Base-by-base conservation (phyloP, 2,797 vertebrate genomes). In the Apogon talboti region DNA sequence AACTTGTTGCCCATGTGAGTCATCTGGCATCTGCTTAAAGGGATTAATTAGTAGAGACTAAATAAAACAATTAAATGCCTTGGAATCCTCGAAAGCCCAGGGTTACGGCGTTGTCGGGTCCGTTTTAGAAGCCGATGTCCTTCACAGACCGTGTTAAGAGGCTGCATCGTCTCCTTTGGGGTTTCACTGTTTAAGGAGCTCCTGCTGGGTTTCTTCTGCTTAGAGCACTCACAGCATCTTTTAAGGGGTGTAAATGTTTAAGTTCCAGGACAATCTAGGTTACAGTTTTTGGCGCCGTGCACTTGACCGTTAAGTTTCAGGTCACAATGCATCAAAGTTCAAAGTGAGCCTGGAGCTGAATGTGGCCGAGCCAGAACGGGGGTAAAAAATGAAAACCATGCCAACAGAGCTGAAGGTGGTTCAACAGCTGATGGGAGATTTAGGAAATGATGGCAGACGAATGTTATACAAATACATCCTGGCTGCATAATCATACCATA, bases 191-290 rank as follows among this genome's bases (percentile, higher is more conserved):
- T 77, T 40, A 61, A 49, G 12, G 37, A 49, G 58, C 59, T 44
- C 53, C 43, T 16, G 73, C 19, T 67, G 56, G 37, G 59, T 40
- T 59, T 49, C 42, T 37, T 80, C n/a, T 3, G 15, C 55, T 70
- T 52, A 43, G 62, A 74, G 78, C 67, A 73, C 71, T 73, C 66
- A 53, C 13, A 49, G 48, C 37, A 67, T 53, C 60, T 68, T 78
- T 75, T 48, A 74, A 71, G 28, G 41, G 56, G 71, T 70, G 75
- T 60, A 66, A 71, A 81, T 76, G 67, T 74, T 82, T 76, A 24
- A 68, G 60, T 62, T 72, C 19, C 45, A 47, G 58, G 35, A 38
- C 44, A 78, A 81, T 55, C 58, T 40, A 53, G 63, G 78, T 64
- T 71, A 55, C 59, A 63, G 61, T 58, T 81, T 79, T 74, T 71